Evolutionary conservation across 2,797 vertebrate species (phyloP).

Genomic region (Corythornis leucogaster): DNA sequence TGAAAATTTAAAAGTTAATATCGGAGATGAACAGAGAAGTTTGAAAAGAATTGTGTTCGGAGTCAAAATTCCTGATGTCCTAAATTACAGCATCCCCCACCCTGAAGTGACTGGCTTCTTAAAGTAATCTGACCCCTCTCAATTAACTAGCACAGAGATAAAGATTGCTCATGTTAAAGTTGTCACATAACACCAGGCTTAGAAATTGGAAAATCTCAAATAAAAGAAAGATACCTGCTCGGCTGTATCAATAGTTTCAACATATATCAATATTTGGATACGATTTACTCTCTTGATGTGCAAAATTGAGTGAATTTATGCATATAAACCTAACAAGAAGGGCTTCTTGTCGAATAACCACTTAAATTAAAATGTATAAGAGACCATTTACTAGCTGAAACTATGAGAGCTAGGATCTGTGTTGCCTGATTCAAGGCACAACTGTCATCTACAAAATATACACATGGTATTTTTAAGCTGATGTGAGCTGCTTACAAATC

Average conservation of each 20-base stretch:
- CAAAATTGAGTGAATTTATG: background rate
- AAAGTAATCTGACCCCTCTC: conserved; percentile 39
- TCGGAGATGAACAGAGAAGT: conserved; percentile 17
- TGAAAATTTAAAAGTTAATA: background rate
- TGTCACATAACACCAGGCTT: conserved; percentile 49
- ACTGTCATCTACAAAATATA: background rate
- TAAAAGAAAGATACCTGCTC: background rate
- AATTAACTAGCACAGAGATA: conserved; percentile 57
- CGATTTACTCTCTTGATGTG: background rate
- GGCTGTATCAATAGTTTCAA: background rate
- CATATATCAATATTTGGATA: background rate
- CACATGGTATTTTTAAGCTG: background rate
- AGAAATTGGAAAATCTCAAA: conserved; percentile 12
- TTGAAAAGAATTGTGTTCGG: conserved; percentile 31
- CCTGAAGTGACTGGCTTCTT: background rate
- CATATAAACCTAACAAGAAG: background rate
- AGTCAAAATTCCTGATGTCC: conserved; percentile 54
- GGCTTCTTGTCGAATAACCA: background rate
- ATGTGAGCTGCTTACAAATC: background rate
- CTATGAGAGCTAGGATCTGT: background rate
- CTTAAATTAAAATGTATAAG: background rate
- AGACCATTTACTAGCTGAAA: background rate
- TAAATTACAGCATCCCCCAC: conserved; percentile 39
- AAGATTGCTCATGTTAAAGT: conserved; percentile 60
- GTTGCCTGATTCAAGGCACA: background rate